A percentile compares a stretch with the other conserved stretches of the same genome.
These are phyloP conservation scores for Grus americana DNA, from an alignment of 2,113 vertebrate species.

Conservation along the genomic window DNA sequence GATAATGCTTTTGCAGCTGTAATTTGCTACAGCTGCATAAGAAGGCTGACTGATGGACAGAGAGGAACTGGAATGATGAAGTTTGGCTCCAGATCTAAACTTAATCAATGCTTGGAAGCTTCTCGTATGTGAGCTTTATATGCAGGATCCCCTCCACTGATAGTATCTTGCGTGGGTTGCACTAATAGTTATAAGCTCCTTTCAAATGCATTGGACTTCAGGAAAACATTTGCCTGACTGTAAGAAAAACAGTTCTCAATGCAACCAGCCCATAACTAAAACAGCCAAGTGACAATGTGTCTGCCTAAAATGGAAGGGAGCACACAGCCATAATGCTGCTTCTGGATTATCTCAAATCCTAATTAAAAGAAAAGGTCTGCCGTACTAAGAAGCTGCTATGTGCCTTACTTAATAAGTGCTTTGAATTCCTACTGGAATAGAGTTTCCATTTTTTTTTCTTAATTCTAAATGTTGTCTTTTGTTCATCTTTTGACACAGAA, in stretches of 20 bases:
- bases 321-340: neutral
- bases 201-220: neutral
- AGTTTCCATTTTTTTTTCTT: neutral
- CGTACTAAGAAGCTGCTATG: neutral
- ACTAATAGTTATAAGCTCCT: neutral
- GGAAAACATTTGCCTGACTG: neutral
- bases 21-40: neutral
- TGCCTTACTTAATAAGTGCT: neutral
- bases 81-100: neutral
- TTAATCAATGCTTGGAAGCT: neutral
- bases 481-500: neutral
- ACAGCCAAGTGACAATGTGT: neutral
- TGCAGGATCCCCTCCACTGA: neutral
- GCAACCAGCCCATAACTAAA: neutral
- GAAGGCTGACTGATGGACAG: neutral
- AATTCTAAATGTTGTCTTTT: neutral
- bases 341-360: neutral
- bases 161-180: neutral
- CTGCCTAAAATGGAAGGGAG: neutral
- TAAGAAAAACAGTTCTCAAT: neutral
- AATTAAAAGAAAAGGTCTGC: neutral
- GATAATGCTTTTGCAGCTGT: conserved; percentile 20
- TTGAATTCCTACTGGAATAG: neutral
- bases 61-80: neutral
- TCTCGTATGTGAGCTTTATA: rapidly evolving